phyloP scores from a whole-genome alignment of 2,888 invertebrate genomes.

The Cataglyphis albicans region DNA sequence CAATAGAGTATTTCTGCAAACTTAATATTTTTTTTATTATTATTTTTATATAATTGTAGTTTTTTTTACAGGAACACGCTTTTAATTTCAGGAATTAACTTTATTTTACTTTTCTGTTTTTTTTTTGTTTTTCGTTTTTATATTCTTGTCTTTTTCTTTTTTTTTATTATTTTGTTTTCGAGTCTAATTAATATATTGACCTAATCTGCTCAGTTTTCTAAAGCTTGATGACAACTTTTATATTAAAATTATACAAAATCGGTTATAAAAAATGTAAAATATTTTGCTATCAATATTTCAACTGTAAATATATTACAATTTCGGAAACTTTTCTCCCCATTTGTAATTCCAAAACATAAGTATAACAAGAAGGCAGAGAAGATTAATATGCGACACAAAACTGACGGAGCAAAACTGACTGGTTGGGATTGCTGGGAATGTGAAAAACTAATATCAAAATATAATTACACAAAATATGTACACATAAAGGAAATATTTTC shows the following conservation, averaged over 20 bases:
- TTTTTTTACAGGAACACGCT: not conserved
- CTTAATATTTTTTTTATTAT: no score
- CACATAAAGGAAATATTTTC: not conserved
- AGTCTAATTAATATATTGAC: conserved; percentile 6
- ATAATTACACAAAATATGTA: no score
- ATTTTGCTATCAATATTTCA: conserved; percentile 3
- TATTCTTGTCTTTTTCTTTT: not conserved
- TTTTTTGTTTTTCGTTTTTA: not conserved
- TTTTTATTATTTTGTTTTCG: not conserved
- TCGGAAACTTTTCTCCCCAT: not conserved
- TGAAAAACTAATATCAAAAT: no score
- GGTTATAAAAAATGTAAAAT: not conserved
- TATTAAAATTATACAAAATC: not conserved
- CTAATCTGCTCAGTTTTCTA: not conserved
- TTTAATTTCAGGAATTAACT: not conserved
- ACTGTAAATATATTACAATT: conserved; percentile 11
- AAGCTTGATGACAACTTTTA: conserved; percentile 9
- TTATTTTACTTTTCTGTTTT: not conserved
- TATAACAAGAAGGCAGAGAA: not conserved
- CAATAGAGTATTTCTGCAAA: no score
- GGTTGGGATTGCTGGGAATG: no score
- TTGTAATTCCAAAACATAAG: not conserved
- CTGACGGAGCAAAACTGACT: no score
- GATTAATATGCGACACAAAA: not conserved
- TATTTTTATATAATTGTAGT: no score